Percentiles rank a stretch among this genome's conserved stretches.
Evolutionary conservation across 1,140 invertebrate genomes (phyloP).

Genomic region (Diplogasteroides magnus): DNA sequence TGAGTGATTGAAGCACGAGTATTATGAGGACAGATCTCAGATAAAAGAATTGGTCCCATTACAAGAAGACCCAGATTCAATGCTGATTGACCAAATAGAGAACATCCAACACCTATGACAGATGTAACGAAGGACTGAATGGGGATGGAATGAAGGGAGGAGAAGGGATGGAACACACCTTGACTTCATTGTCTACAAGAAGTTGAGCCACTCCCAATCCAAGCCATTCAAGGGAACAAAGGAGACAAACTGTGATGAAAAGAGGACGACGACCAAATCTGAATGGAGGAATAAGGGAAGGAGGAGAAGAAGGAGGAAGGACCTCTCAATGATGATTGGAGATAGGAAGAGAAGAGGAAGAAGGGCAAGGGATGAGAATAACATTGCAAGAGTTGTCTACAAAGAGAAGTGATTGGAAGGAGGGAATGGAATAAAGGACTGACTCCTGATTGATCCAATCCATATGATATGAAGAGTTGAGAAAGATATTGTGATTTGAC

Average conservation of each 20-base stretch:
- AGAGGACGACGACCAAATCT: constrained; percentile 11
- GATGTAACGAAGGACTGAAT: background rate
- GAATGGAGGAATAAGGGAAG: background rate
- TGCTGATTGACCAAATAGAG: constrained; percentile 15
- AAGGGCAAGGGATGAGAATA: background rate
- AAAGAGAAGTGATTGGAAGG: background rate
- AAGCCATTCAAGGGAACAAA: constrained; percentile 24
- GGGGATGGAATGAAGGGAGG: background rate
- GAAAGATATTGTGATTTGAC: constrained; percentile 21
- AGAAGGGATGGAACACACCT: background rate
- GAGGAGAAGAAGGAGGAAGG: background rate
- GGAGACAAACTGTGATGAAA: constrained; percentile 14
- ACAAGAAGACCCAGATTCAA: constrained; percentile 25
- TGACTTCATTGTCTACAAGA: constrained; percentile 6
- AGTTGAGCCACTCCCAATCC: constrained; percentile 14
- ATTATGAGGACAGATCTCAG: constrained; percentile 25
- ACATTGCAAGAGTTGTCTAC: background rate
- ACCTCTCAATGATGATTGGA: background rate
- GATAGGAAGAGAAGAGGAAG: background rate
- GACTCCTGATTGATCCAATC: constrained; percentile 14
- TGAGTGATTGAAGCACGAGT: constrained; percentile 17
- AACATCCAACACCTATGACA: background rate
- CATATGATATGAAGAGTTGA: constrained; percentile 14
- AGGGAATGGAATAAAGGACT: background rate
- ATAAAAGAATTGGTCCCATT: constrained; percentile 27